Evolutionary conservation across 2,888 invertebrate genomes (phyloP).

Genomic region (Allophyes oxyacanthae): DNA sequence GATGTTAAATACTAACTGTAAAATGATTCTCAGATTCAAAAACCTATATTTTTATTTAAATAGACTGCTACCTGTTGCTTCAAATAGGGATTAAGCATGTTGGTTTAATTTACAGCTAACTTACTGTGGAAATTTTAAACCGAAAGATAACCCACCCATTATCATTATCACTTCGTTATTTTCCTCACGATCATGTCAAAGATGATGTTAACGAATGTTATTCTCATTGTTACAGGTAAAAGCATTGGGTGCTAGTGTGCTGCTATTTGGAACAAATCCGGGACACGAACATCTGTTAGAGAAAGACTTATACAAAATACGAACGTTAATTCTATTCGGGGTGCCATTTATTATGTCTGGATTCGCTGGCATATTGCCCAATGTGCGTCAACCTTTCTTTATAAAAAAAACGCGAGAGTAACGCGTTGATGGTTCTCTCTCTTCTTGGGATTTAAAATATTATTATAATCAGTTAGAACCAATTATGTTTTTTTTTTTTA

Average conservation of each 20-base stretch:
- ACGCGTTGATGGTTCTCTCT: background rate
- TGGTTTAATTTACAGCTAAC: too few relatives aligned
- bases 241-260: constrained; percentile 15
- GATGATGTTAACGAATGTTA: constrained; percentile 20
- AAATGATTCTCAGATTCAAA: too few relatives aligned
- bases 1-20: too few relatives aligned
- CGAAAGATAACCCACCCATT: too few relatives aligned
- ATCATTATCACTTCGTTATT: too few relatives aligned
- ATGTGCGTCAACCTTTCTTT: constrained; percentile 57
- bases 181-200: too few relatives aligned
- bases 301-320: constrained; percentile 51
- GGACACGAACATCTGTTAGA: constrained; percentile 57
- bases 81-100: too few relatives aligned
- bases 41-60: too few relatives aligned
- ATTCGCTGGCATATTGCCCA: constrained; percentile 73
- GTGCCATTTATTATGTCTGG: constrained; percentile 73
- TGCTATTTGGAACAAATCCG: constrained; percentile 23
- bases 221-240: constrained; percentile 72
- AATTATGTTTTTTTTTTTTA: too few relatives aligned
- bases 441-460: background rate
- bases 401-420: constrained; percentile 18
- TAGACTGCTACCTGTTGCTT: too few relatives aligned
- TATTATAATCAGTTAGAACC: too few relatives aligned
- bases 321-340: constrained; percentile 71
- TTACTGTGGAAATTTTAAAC: too few relatives aligned